Conservation (phyloP, 1,140 invertebrate species). For the Agrypnia vestita region DNA sequence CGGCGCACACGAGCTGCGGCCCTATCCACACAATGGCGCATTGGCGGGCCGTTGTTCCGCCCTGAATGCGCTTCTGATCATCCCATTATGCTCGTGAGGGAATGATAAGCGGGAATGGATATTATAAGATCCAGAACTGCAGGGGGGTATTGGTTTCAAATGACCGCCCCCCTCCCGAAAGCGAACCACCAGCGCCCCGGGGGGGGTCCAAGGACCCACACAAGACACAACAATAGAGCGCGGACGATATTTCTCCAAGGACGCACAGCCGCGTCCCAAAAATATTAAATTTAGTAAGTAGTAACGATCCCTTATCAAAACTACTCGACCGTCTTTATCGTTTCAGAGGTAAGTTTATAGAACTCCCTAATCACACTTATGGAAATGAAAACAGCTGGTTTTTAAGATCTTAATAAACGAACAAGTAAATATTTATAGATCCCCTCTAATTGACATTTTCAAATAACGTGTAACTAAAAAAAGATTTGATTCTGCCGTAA, state of each 20-base stretch:
- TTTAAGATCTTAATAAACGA: too few species aligned
- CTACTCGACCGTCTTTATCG: neutral
- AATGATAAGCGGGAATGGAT: slow-evolving; percentile 58
- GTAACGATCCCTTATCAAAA: neutral
- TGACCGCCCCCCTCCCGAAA: slow-evolving; percentile 44
- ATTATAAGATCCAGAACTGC: slow-evolving; percentile 52
- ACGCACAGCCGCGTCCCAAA: neutral
- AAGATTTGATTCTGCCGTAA: too few species aligned
- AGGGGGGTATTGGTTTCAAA: slow-evolving; percentile 61
- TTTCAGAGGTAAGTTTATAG: too few species aligned
- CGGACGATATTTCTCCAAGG: slow-evolving; percentile 45
- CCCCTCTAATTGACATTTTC: too few species aligned
- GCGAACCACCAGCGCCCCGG: slow-evolving; percentile 38
- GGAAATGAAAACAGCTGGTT: too few species aligned
- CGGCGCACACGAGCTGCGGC: slow-evolving; percentile 2
- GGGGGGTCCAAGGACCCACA: slow-evolving; percentile 45
- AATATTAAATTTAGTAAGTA: too few species aligned
- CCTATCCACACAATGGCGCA: slow-evolving; percentile 25
- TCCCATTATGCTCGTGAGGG: slow-evolving; percentile 48
- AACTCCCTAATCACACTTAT: too few species aligned
- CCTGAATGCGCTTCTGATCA: slow-evolving; percentile 48
- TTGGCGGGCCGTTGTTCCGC: slow-evolving; percentile 42
- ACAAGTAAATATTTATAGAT: too few species aligned
- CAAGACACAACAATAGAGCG: slow-evolving; percentile 48
- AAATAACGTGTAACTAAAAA: too few species aligned